Base-by-base conservation (phyloP, 2,113 vertebrate genomes). In the Lota lota region DNA sequence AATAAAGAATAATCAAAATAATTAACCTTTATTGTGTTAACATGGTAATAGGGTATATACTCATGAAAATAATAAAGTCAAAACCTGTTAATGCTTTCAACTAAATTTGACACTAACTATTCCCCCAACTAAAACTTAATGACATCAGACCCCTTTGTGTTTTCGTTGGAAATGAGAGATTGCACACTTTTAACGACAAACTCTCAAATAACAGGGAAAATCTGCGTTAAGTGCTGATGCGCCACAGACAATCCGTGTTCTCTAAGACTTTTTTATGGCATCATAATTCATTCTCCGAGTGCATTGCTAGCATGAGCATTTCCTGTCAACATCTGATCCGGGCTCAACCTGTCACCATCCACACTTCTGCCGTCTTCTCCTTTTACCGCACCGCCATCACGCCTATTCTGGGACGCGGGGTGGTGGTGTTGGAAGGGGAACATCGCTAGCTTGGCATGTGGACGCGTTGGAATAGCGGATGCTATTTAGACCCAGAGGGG, bases 401-500 rank as follows among this genome's bases (percentile, higher is more conserved):
- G 70, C 68, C 82, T 86, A 87, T 88, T 89, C 90, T 76, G 61
- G 74, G 83, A 82, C 61, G 64, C 57, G 70, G 50, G 53, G 61
- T 58, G 59, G n/a, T 20, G 47, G 40, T 21, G 50, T 21, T 3
- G 54, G 61, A 58, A 63, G 63, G 22, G 65, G 24, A 71, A 53
- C 68, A 70, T 79, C 83, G 76, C 84, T 47, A 10, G 40, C 40
- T 47, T 6, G 40, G 40, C 40, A 47, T 14, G 40, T 47, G 40
- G 40, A 12, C 40, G 12, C 40, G 2, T 11, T 47, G 40, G 40
- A 47, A 78, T 78, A 82, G 77, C 85, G 83, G 81, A 84, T 84
- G 85, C 87, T 87, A 76, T 92, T 89, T 90, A 79, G 80, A 88
- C 85, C 51, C 75, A 80, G 84, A 80, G 88, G 90, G 78, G 83